Base-by-base conservation (phyloP, 2,797 vertebrate genomes). In the Rhadinocentrus ornatus region DNA sequence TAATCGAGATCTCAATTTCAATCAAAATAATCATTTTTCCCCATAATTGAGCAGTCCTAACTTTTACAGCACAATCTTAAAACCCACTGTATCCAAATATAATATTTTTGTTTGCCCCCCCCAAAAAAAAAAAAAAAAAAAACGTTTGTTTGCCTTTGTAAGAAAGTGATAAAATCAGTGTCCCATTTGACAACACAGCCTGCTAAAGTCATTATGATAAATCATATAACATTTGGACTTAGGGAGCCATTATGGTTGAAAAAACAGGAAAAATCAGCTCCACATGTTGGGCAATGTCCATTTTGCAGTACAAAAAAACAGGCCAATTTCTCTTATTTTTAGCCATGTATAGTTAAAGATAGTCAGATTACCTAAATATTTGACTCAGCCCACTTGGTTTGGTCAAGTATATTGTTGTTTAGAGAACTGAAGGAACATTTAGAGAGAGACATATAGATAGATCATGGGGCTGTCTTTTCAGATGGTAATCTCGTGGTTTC, bases 401-500 rank as follows among this genome's bases (percentile, higher is more conserved):
- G 50, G 37, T 75, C 53, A 67, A 80, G 74, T 69, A 71, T 69
- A 78, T 54, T 53, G 41, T 69, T 59, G 24, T 57, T 53, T 29
- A 69, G 58, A 41, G 61, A 64, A 66, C 71, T 46, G 77, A 62
- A 62, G 15, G 24, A 37, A 52, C 27, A 62, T 59, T n/a, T 44
- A 78, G 62, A 60, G 57, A 9, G 24, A 52, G 1, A 73, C 39
- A 77, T 15, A 79, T 12, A 71, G 29, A 57, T 27, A 73, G 62
- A 78, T 58, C 75, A 71, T 39, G 71, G 59, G 75, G 73, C 62
- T 71, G 66, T 80, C 85, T 81, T 93, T 90, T 93, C 85, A 92
- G 86, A 93, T 91, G 89, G 75, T 90, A 92, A 93, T 94, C 90
- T 72, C 80, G 81, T 79, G 86, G 81, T 90, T 87, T 88, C 82